Evolutionary conservation across 2,888 invertebrate species (phyloP), one percentile per base, ranked within the genome.

Genomic region (Trichogramma evanescens): DNA sequence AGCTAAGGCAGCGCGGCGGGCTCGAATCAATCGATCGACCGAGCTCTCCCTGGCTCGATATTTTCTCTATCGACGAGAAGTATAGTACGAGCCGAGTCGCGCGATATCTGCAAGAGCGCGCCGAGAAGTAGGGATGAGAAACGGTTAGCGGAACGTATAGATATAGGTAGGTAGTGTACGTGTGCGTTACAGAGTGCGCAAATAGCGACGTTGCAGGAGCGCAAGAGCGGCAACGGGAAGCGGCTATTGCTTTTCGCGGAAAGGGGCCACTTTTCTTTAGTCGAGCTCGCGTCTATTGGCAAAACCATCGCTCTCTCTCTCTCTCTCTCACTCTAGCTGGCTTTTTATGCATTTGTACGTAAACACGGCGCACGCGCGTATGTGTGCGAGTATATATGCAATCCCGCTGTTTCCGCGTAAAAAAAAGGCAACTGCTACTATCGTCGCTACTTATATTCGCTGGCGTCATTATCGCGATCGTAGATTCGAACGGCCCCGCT

Each of bases 241-340:
- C 50, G 50, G n/a, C 44, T 49, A 62, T 59, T 63, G 54, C 62
- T 59, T 59, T 63, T 63, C 62, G 56, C 10, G 59, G 59, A 63
- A 63, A 58, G 59, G 26, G 42, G 50, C 51, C 44, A 51, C 46
- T 62, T 56, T 54, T 50, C 26, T 9, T 48, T 4, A 13, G 9
- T 26, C 46, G 45, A 9, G 38, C 38, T n/a, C 10, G 49, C 55
- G 53, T 5, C 54, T 49, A 13, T 49, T 13, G 48, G 53, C 56
- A 49, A 56, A 61, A 60, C 56, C 60, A 56, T 38, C 8, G 45
- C 58, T 53, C 42, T 52, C 48, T 39, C 44, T 42, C 40, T 26
- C 4, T 42, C 10, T n/a, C n/a, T 10, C 8, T 26, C 26, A 26
- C 26, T 26, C 26, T 26, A 26, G 26, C 26, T 26, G 26, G 26